Evolutionary conservation across 1,140 invertebrate species (phyloP), one percentile per base, ranked within the genome.

Genomic region (Drosophila prosaltans): DNA sequence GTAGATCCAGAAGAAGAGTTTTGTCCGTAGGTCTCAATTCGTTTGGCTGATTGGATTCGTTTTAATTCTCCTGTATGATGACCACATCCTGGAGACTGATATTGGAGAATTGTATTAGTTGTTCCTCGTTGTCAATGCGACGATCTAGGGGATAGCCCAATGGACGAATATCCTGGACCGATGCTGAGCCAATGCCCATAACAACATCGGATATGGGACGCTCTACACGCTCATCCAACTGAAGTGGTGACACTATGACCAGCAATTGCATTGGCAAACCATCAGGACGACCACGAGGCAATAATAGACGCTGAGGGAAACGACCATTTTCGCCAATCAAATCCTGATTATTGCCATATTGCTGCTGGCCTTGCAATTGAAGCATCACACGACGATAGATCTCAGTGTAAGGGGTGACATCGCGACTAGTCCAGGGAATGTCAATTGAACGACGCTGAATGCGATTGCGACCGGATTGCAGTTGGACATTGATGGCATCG

Each of bases 371-470:
- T 48, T 92, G 92, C 57, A 94, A 77, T 9, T 93, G 89, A 10
- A 86, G 89, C 59, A 94, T 92, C 16, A 96, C 93, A 32, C 94
- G 92, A 10, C 94, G 92, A 71, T 94, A 93, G 65, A 95, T 93
- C 30, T 94, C 92, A 32, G 92, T 85, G 65, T 94, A 93, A 3
- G 94, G 94, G 26, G 95, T 94, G 59, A 93, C 94, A 80, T 96
- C 95, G 5, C 93, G 92, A 48, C 94, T 94, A 63, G 93, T 95
- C 75, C 93, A 93, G 63, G 93, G 93, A 70, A 95, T 95, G 32
- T 96, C 94, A 1, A 93, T 93, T 1, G 95, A 96, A 55, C 94
- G 93, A 28, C 95, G 94, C 39, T 93, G 92, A 54, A 97, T 94
- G 48, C 94, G 92, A 86, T 96, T 96, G 69, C 94, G 93, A 51